Conservation (phyloP, 1,140 invertebrate genomes). For the Spodoptera frugiperda region DNA sequence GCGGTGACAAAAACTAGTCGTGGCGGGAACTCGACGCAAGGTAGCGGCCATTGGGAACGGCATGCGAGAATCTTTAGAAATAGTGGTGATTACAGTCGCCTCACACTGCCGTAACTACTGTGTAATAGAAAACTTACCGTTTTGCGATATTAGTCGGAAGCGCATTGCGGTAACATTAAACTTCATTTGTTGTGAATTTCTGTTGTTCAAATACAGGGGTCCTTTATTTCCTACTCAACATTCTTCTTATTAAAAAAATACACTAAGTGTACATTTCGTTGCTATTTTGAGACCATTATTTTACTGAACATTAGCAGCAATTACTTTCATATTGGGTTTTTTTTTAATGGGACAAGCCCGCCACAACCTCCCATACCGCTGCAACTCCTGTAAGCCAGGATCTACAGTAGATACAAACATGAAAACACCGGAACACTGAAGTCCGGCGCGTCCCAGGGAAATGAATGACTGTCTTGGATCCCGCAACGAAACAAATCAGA, state of each 20-base stretch:
- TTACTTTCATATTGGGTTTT: no score
- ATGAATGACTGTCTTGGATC: no score
- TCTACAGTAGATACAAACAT: no score
- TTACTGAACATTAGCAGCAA: no score
- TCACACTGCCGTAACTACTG: conserved; percentile 27
- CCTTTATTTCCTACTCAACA: not conserved
- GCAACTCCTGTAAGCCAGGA: no score
- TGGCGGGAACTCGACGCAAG: conserved; percentile 34
- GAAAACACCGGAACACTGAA: no score
- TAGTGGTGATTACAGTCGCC: conserved; percentile 22
- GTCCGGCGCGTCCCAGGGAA: no score
- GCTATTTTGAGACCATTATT: not conserved
- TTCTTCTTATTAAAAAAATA: no score
- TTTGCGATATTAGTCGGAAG: conserved; percentile 38
- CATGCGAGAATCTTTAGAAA: conserved; percentile 43
- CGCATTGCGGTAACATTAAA: conserved; percentile 40
- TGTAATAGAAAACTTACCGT: conserved; percentile 28
- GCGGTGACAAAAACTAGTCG: conserved; percentile 48
- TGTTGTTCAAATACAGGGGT: not conserved
- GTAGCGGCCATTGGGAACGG: conserved; percentile 35
- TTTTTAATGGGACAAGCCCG: no score
- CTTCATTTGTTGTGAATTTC: conserved; percentile 13
- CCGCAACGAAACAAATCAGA: no score
- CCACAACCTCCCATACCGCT: no score
- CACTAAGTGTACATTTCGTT: not conserved